These are phyloP conservation scores for Tragelaphus imberbis DNA, from an alignment of 2,113 vertebrate genomes.

Conservation along the genomic window DNA sequence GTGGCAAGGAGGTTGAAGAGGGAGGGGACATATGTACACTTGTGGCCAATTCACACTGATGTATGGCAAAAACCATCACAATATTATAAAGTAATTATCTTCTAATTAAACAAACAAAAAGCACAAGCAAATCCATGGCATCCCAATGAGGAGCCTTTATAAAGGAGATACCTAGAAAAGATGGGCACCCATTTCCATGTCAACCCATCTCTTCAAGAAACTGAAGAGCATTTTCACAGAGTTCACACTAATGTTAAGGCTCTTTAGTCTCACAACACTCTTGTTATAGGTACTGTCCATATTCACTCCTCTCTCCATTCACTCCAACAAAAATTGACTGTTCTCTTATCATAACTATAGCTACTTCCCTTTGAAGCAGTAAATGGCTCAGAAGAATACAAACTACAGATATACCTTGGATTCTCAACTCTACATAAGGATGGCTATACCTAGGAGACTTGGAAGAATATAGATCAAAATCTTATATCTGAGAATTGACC, in stretches of 20 bases:
- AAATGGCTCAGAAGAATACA: background rate
- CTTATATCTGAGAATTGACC: background rate
- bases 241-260: background rate
- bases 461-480: background rate
- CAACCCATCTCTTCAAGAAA: background rate
- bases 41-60: background rate
- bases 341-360: background rate
- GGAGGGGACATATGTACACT: background rate
- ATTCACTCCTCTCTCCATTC: background rate
- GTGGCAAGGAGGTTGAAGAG: background rate
- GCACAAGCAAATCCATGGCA: background rate
- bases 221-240: background rate
- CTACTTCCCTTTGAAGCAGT: background rate
- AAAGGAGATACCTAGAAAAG: background rate
- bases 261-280: background rate
- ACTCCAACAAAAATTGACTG: background rate
- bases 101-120: background rate
- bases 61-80: background rate
- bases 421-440: background rate
- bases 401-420: background rate
- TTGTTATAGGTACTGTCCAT: background rate
- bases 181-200: background rate
- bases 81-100: background rate
- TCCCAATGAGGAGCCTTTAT: background rate
- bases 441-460: background rate